Evolutionary conservation across 2,113 vertebrate species (phyloP).

Genomic region (Helogale parvula): DNA sequence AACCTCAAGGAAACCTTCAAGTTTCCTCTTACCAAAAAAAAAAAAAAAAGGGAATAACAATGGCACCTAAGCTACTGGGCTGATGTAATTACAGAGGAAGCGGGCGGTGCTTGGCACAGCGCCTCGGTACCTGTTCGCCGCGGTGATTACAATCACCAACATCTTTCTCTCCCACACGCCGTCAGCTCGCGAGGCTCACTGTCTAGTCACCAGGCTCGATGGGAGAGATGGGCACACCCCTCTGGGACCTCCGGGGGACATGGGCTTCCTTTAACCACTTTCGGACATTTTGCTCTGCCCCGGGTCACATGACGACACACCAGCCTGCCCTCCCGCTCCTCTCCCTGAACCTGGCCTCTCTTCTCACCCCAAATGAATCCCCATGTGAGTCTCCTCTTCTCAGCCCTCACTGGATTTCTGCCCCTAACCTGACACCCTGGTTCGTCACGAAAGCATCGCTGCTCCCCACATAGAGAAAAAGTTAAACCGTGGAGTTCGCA

Average conservation of each 20-base stretch:
- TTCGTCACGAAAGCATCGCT: no score
- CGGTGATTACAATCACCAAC: not conserved
- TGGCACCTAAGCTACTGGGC: not conserved
- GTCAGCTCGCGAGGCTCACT: not conserved
- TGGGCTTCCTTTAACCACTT: not conserved
- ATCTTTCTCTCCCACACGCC: not conserved
- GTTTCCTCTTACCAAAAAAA: not conserved
- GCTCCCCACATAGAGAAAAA: not conserved
- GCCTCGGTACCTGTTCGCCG: not conserved
- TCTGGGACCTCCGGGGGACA: not conserved
- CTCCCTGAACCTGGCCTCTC: not conserved
- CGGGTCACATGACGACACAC: accelerated
- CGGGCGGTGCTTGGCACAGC: not conserved
- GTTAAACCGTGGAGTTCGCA: not conserved
- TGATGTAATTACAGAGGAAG: not conserved
- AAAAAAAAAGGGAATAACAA: not conserved
- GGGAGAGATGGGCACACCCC: accelerated
- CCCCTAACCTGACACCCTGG: not conserved
- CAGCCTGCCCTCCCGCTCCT: not conserved
- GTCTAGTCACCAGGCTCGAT: not conserved
- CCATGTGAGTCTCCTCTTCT: not conserved
- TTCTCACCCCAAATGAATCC: not conserved
- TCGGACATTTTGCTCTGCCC: no score
- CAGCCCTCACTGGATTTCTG: accelerated
- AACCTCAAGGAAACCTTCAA: not conserved